Conservation (phyloP, 2,113 vertebrate species). For the Trogon surrucura region DNA sequence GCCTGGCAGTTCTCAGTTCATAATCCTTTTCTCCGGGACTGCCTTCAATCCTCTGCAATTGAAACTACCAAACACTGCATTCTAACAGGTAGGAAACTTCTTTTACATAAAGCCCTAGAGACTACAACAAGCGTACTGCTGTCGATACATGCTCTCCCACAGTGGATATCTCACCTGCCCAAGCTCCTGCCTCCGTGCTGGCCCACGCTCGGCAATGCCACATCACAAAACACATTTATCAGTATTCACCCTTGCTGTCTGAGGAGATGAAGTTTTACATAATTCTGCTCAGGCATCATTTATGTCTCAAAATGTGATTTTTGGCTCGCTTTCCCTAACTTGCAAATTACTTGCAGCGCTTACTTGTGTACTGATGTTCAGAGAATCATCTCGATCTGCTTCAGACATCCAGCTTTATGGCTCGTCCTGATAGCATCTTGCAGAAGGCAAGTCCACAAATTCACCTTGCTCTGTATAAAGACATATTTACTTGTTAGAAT, state of each 20-base stretch:
- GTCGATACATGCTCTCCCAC: background rate
- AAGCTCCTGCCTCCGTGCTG: background rate
- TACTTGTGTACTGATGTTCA: background rate
- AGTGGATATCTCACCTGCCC: background rate
- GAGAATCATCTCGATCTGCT: background rate
- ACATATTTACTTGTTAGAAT: background rate
- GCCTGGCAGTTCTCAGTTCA: background rate
- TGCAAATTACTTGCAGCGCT: background rate
- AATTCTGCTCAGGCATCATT: background rate
- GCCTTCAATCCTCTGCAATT: background rate
- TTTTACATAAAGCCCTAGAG: background rate
- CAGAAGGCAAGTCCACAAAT: background rate
- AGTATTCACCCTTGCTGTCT: background rate
- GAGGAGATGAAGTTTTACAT: background rate
- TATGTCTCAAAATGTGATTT: background rate
- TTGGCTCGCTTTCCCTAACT: background rate
- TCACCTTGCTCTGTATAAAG: background rate
- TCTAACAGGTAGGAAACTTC: rapidly evolving
- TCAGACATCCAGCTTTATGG: background rate
- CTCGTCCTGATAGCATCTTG: background rate
- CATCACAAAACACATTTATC: background rate
- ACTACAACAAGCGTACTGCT: background rate
- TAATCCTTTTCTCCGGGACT: background rate
- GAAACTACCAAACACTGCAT: background rate
- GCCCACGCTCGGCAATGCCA: rapidly evolving